Conservation (phyloP, 2,113 vertebrate species). For the Thomomys bottae region DNA sequence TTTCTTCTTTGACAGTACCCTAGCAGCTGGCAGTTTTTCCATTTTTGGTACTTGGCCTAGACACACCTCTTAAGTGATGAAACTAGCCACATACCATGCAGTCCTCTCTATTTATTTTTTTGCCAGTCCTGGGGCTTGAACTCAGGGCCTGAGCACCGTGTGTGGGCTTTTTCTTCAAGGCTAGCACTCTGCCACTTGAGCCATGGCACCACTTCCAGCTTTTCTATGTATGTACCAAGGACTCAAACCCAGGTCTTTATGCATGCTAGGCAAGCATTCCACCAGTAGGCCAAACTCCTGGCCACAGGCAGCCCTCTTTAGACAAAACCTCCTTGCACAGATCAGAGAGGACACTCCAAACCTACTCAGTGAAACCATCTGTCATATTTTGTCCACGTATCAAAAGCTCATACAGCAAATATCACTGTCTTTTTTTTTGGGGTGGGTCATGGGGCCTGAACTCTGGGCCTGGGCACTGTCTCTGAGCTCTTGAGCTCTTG, state of each 20-base stretch:
- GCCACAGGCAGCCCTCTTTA: background rate
- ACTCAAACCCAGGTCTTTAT: too few species aligned
- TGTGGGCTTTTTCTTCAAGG: too few species aligned
- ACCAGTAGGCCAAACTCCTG: too few species aligned
- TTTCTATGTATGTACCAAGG: too few species aligned
- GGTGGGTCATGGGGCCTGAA: too few species aligned
- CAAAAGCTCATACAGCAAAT: background rate
- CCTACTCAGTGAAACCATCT: background rate
- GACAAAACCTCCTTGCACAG: background rate
- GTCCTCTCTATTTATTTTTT: background rate
- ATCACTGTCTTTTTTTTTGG: background rate
- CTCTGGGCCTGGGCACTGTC: too few species aligned
- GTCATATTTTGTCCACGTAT: background rate
- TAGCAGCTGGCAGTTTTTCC: background rate
- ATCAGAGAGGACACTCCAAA: background rate
- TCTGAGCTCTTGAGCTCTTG: too few species aligned
- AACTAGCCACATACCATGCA: background rate
- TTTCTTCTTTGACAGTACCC: background rate
- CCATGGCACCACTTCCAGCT: too few species aligned
- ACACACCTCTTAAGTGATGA: background rate
- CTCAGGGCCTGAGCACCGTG: too few species aligned
- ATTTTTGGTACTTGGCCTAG: background rate
- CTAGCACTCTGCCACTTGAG: too few species aligned
- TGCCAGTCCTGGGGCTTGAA: too few species aligned
- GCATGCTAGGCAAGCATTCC: too few species aligned